A percentile compares a stretch with the other conserved stretches of the same genome.
These are phyloP conservation scores for Numenius arquata DNA, from an alignment of 2,113 vertebrate species.

Conservation along the genomic window DNA sequence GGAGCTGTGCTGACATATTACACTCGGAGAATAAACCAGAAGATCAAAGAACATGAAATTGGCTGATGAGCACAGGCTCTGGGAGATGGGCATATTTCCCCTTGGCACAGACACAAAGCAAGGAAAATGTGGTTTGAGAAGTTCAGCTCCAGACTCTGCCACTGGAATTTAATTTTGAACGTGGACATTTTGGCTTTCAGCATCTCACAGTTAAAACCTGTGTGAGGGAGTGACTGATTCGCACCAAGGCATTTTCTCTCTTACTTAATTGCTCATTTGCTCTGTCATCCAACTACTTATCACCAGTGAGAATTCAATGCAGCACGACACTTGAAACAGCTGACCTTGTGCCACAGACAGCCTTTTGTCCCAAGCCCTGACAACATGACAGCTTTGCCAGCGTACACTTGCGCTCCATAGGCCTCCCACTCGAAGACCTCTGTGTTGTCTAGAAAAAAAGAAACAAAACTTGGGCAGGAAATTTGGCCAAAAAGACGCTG, in stretches of 20 bases:
- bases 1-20: not conserved
- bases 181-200: not conserved
- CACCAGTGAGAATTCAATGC: fast-evolving
- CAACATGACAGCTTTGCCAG: not conserved
- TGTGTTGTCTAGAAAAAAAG: not conserved
- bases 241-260: not conserved
- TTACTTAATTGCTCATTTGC: not conserved
- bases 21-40: not conserved
- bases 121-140: not conserved
- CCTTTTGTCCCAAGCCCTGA: not conserved
- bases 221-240: not conserved
- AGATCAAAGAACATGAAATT: not conserved
- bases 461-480: not conserved
- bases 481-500: not conserved
- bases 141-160: not conserved
- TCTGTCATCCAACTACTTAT: not conserved
- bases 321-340: fast-evolving
- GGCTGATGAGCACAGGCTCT: not conserved
- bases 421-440: not conserved
- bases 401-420: fast-evolving
- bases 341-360: fast-evolving
- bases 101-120: fast-evolving
- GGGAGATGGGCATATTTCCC: not conserved
- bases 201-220: fast-evolving
- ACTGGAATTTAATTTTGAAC: not conserved